Base-by-base conservation (phyloP, 2,888 invertebrate species). In the Busseola fusca region DNA sequence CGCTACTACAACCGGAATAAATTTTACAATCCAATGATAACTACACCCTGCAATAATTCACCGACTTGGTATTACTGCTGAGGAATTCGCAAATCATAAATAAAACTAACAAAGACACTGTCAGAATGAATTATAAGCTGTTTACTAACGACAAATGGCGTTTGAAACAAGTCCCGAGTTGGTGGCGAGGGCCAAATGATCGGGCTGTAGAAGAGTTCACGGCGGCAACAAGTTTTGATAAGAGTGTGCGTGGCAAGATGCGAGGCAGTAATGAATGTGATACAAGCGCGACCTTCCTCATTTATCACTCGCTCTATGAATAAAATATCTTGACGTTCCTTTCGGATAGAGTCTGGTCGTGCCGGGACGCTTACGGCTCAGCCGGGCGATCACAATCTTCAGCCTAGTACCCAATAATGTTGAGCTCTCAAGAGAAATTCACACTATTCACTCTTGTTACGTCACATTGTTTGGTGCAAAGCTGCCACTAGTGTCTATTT, bases 141-240 rank as follows among this genome's bases (percentile, higher is more conserved):
- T 91, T 91, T 90, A 89, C 88, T 77, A 88, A 91, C 90, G 91
- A 93, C 91, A 92, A 93, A 94, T 92, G 88, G 89, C 87, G 87
- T 90, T 87, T 88, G 89, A 90, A 92, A 90, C 91, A 88, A 91
- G 92, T 93, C 91, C 90, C 83, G 87, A 89, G 91, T 90, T 91
- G 91, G 90, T 87, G 90, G 89, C 86, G 85, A 86, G 84, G 87
- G 86, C 88, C 88, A 87, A 90, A 88, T 87, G 90, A 89, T 91
- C 88, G 89, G 90, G 87, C 88, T 87, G 88, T 86, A 90, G 90
- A 87, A 88, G 87, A 89, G 88, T 89, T 89, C 89, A 87, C 88
- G 86, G 91, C 91, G 90, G 92, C 92, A 95, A 94, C 94, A 90
- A 93, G 94, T 94, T 94, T 93, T 94, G 94, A 95, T 95, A 95